Percentiles rank a stretch among this genome's conserved stretches.
These are phyloP conservation scores for Lampris megalopsis DNA, from an alignment of 2,113 vertebrate genomes.

Conservation along the genomic window DNA sequence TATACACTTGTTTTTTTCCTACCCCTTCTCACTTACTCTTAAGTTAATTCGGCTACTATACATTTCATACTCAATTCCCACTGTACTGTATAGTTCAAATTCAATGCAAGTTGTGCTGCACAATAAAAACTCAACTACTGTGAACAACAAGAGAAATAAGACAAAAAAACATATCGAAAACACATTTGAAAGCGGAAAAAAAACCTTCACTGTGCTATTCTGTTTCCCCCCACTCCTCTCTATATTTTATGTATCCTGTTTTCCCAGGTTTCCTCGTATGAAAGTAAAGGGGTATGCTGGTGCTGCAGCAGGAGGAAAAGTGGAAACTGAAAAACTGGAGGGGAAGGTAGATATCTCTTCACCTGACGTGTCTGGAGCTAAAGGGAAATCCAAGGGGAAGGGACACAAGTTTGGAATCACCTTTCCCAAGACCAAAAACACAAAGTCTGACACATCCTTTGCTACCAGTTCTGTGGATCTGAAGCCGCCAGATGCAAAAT, in stretches of 20 bases:
- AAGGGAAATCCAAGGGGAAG: constrained; percentile 76
- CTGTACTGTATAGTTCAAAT: too few species aligned
- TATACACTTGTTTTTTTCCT: too few species aligned
- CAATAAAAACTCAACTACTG: too few species aligned
- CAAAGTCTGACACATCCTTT: constrained; percentile 67
- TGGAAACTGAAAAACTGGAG: constrained; percentile 49
- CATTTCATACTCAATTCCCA: too few species aligned
- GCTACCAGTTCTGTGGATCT: constrained; percentile 62
- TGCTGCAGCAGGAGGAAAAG: constrained; percentile 48
- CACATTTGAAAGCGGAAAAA: too few species aligned
- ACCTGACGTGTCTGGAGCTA: constrained; percentile 59
- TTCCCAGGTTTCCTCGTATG: constrained; percentile 80
- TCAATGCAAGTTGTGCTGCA: too few species aligned
- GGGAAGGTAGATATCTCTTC: constrained; percentile 43
- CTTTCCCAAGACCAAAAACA: constrained; percentile 81
- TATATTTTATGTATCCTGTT: background rate
- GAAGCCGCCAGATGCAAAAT: constrained; percentile 55
- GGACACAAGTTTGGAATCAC: constrained; percentile 76
- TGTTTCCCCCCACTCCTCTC: background rate
- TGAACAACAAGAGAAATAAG: too few species aligned
- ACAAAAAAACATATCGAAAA: too few species aligned
- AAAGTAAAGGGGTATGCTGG: constrained; percentile 75
- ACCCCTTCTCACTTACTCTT: too few species aligned
- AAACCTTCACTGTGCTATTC: background rate
- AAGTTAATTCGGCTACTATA: too few species aligned